Evolutionary conservation across 2,888 invertebrate species (phyloP).

Genomic region (Coelogynopora nodosa): DNA sequence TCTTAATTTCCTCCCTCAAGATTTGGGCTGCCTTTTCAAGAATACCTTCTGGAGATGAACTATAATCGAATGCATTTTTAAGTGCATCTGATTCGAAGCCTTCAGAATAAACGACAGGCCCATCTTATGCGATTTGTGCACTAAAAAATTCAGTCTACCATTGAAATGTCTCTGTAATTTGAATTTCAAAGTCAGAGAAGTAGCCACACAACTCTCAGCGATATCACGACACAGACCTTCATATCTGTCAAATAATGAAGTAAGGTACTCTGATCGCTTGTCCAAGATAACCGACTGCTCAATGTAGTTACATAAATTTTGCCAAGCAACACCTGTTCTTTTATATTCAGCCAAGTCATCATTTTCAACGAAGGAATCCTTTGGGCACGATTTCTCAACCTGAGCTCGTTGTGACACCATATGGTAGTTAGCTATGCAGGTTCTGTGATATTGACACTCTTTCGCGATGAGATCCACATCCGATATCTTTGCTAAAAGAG

Average conservation of each 20-base stretch:
- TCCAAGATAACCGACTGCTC: neutral
- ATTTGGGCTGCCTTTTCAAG: neutral
- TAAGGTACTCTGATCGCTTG: neutral
- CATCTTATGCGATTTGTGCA: neutral
- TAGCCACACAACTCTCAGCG: neutral
- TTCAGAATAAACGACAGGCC: neutral
- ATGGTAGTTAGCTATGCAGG: neutral
- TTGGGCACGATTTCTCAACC: neutral
- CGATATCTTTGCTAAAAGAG: neutral
- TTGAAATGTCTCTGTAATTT: neutral
- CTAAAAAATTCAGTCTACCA: neutral
- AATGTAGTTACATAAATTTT: neutral
- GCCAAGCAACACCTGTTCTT: neutral
- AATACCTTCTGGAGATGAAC: conserved; percentile 6
- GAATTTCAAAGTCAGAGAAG: neutral
- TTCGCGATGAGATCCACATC: neutral
- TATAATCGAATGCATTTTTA: conserved; percentile 15
- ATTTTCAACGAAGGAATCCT: neutral
- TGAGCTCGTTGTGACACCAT: neutral
- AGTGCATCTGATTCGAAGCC: neutral
- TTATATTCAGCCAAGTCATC: neutral
- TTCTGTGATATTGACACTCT: neutral
- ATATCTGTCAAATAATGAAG: neutral
- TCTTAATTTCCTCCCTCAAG: neutral
- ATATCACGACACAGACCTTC: neutral